Evolutionary conservation across 2,888 invertebrate genomes (phyloP).

Genomic region (Cryptocephalus moraei): DNA sequence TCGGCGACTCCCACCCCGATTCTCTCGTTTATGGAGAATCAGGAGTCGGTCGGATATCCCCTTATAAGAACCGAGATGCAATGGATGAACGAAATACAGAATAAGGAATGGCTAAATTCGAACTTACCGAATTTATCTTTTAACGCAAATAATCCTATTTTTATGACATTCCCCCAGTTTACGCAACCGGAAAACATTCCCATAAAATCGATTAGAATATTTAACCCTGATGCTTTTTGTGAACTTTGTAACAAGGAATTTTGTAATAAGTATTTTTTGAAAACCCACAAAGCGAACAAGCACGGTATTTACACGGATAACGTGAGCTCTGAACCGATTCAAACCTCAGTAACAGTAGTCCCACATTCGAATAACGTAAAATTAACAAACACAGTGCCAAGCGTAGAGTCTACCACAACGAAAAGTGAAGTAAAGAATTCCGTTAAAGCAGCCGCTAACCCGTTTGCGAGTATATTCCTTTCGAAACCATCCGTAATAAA

Average conservation of each 20-base stretch:
- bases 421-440: conserved; percentile 24
- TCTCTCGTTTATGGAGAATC: conserved; percentile 16
- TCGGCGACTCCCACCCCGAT: conserved; percentile 13
- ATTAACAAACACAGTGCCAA: conserved; percentile 31
- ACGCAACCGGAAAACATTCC: conserved; percentile 30
- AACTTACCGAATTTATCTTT: conserved; percentile 37
- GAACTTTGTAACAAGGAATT: conserved; percentile 97
- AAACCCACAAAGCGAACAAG: conserved; percentile 96
- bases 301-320: conserved; percentile 73
- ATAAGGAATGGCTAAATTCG: conserved; percentile 35
- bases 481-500: conserved; percentile 44
- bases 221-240: conserved; percentile 95
- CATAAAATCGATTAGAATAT: conserved; percentile 64
- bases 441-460: conserved; percentile 20
- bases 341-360: conserved; percentile 28
- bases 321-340: conserved; percentile 21
- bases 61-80: conserved; percentile 28
- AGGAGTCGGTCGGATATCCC: conserved; percentile 27
- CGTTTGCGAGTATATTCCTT: conserved; percentile 62
- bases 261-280: conserved; percentile 96
- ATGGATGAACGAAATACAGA: conserved; percentile 34
- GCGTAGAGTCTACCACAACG: conserved; percentile 25
- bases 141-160: conserved; percentile 32
- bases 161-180: conserved; percentile 36
- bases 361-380: conserved; percentile 30